Conservation (phyloP, 1,140 invertebrate genomes). For the Trichonephila clavipes region DNA sequence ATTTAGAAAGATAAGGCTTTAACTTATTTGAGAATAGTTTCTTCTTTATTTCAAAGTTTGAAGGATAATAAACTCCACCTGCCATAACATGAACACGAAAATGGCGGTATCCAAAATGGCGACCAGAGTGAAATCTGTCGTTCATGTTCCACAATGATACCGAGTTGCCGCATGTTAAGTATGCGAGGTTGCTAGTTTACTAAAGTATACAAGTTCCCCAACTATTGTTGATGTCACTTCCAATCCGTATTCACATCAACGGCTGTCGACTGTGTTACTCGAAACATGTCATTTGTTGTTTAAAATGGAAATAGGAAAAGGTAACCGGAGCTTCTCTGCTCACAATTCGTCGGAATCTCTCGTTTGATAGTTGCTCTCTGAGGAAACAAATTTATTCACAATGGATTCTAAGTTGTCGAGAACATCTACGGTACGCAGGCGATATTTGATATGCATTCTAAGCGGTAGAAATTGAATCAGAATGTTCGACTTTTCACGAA, state of each 20-base stretch:
- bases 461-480: not conserved
- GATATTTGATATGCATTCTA: not conserved
- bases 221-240: slow-evolving; percentile 25
- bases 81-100: too few species aligned
- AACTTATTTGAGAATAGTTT: too few species aligned
- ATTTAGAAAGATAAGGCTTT: too few species aligned
- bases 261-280: not conserved
- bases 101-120: not conserved
- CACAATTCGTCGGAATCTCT: not conserved
- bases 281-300: slow-evolving; percentile 66
- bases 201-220: slow-evolving; percentile 2
- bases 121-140: not conserved
- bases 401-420: slow-evolving; percentile 7
- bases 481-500: not conserved
- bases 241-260: slow-evolving; percentile 28
- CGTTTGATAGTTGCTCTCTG: not conserved
- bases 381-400: slow-evolving; percentile 40
- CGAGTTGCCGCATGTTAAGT: not conserved
- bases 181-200: not conserved
- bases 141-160: too few species aligned
- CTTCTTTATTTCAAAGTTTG: too few species aligned
- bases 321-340: slow-evolving; percentile 25
- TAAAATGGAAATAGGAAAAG: slow-evolving; percentile 56
- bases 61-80: too few species aligned
- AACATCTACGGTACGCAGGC: not conserved